Conservation (phyloP, 2,113 vertebrate species). For the Pseudorectes ferrugineus region DNA sequence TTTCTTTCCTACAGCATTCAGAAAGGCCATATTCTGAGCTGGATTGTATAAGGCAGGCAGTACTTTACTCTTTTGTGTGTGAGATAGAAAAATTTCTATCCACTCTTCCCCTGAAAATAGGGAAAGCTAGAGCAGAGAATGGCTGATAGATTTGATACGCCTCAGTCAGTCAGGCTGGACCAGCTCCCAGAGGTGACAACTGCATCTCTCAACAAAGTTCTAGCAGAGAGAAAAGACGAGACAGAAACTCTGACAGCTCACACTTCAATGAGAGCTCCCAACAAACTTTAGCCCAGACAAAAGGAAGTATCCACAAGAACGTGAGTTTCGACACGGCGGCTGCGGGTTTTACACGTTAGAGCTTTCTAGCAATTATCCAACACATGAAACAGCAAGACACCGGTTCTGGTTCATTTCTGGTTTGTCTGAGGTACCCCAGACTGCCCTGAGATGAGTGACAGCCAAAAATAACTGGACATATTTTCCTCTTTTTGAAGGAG, state of each 20-base stretch:
- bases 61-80: background rate
- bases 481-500: background rate
- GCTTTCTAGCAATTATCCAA: background rate
- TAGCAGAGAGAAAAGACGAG: background rate
- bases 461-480: background rate
- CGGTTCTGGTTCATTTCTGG: fast-evolving
- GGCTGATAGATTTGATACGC: background rate
- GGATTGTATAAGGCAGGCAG: background rate
- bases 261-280: background rate
- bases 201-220: background rate
- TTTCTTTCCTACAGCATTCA: background rate
- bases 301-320: background rate
- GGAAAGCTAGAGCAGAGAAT: background rate
- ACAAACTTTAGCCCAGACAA: background rate
- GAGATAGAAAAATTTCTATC: background rate
- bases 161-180: background rate
- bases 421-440: background rate
- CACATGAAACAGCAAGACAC: fast-evolving
- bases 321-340: background rate
- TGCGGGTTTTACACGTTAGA: background rate
- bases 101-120: background rate
- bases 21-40: background rate
- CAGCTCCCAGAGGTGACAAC: background rate
- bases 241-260: background rate
- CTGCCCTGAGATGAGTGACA: background rate